Conservation (phyloP, 2,113 vertebrate species). For the Columba livia region DNA sequence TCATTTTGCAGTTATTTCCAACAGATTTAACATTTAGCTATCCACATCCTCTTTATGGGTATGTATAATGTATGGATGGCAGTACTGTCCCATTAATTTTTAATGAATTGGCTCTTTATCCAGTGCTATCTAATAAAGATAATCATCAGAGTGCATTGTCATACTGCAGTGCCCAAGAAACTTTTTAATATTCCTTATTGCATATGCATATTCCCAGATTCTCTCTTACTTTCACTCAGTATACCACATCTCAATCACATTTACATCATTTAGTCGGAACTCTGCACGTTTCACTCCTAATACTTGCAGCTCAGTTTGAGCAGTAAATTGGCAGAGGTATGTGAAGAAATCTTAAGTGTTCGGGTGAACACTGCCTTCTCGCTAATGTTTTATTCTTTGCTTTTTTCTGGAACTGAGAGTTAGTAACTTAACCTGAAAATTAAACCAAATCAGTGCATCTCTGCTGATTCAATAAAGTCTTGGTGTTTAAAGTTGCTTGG, state of each 20-base stretch:
- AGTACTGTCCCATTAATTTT: conserved; percentile 71
- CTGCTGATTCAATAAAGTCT: neutral
- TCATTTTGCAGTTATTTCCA: conserved; percentile 74
- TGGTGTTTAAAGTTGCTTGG: neutral
- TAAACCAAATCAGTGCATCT: neutral
- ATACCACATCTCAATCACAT: conserved; percentile 7
- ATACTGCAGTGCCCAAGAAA: conserved; percentile 68
- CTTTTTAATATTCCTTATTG: conserved; percentile 60
- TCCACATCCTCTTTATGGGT: conserved; percentile 71
- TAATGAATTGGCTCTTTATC: conserved; percentile 76
- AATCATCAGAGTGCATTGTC: conserved; percentile 74
- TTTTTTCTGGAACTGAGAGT: neutral
- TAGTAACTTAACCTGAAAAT: neutral
- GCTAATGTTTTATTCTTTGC: neutral
- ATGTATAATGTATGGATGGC: conserved; percentile 73
- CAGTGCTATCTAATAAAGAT: conserved; percentile 70
- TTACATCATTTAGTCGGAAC: conserved; percentile 68
- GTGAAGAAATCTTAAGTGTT: conserved; percentile 20
- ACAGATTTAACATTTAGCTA: conserved; percentile 71
- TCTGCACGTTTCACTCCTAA: conserved; percentile 25
- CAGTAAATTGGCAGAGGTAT: conserved; percentile 26
- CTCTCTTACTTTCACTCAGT: neutral
- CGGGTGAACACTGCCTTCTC: neutral
- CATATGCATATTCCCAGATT: conserved; percentile 39
- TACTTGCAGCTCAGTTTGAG: neutral